Percentiles rank a stretch among this genome's conserved stretches.
phyloP scores from a whole-genome alignment of 2,113 vertebrate species.

The Pangasianodon hypophthalmus region DNA sequence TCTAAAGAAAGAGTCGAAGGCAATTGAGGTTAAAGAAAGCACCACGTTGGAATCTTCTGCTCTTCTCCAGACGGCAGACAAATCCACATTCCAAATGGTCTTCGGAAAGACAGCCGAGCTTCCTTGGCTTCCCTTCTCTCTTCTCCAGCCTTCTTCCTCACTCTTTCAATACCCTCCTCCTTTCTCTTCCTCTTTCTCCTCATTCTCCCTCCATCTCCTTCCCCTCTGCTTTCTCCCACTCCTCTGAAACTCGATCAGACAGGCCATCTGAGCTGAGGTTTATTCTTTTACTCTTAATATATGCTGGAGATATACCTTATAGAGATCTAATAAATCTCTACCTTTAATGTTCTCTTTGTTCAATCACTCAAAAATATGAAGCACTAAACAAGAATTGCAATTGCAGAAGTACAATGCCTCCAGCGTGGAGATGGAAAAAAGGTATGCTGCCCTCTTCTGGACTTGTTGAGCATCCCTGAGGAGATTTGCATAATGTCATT shows the following conservation, averaged over 20 bases:
- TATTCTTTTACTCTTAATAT: not conserved
- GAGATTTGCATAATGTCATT: not conserved
- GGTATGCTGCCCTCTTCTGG: slow-evolving; percentile 47
- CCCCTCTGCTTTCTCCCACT: slow-evolving; percentile 14
- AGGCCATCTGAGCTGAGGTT: not conserved
- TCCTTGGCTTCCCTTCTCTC: slow-evolving; percentile 14
- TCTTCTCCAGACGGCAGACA: slow-evolving; percentile 40
- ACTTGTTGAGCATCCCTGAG: not conserved
- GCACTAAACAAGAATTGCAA: not conserved
- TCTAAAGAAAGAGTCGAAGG: not conserved
- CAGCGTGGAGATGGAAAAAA: not conserved
- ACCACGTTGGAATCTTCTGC: not conserved
- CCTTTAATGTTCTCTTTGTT: not conserved
- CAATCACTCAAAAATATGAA: not conserved
- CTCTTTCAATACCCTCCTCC: not conserved
- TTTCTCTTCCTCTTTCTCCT: not conserved
- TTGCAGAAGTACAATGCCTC: not conserved
- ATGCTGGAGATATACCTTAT: not conserved
- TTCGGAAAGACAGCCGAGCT: slow-evolving; percentile 28
- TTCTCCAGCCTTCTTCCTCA: not conserved
- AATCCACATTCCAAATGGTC: slow-evolving; percentile 41
- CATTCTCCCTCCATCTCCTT: not conserved
- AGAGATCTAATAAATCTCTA: not conserved
- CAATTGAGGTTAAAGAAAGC: not conserved
- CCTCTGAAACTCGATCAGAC: not conserved